Evolutionary conservation across 2,113 vertebrate genomes (phyloP).

Genomic region (Nibea coibor): DNA sequence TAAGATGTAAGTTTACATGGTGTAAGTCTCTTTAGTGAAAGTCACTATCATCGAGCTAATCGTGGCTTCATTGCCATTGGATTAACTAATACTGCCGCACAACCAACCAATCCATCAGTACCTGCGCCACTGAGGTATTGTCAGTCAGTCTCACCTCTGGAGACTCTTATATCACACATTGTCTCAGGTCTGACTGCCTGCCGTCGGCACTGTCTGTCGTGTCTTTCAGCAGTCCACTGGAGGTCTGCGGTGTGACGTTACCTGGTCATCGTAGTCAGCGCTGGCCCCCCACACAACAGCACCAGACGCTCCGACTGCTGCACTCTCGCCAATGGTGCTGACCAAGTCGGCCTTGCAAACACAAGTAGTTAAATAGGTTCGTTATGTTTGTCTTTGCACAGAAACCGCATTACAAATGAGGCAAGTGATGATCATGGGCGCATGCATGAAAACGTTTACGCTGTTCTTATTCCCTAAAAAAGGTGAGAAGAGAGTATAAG

Average conservation of each 20-base stretch:
- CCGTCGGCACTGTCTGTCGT: slow-evolving; percentile 2
- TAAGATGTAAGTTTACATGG: not conserved
- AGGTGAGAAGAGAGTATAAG: slow-evolving; percentile 44
- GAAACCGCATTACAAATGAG: not conserved
- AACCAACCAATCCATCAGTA: slow-evolving; percentile 29
- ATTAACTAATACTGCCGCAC: slow-evolving; percentile 24
- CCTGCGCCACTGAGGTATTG: slow-evolving; percentile 8
- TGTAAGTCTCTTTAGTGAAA: slow-evolving; percentile 21
- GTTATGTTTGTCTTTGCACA: not conserved
- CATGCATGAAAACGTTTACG: not conserved
- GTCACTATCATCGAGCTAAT: slow-evolving; percentile 34
- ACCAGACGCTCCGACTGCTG: slow-evolving; percentile 67
- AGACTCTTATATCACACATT: slow-evolving; percentile 24
- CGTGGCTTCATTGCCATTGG: not conserved
- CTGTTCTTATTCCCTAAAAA: not conserved
- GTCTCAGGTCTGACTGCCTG: slow-evolving; percentile 8
- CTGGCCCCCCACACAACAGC: slow-evolving; percentile 72
- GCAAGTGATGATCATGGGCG: not conserved
- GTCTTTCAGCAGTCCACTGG: slow-evolving; percentile 41
- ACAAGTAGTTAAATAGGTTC: slow-evolving; percentile 21
- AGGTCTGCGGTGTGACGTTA: slow-evolving; percentile 63
- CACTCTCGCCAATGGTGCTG: slow-evolving; percentile 74
- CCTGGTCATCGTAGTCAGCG: slow-evolving; percentile 70
- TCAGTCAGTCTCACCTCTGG: slow-evolving; percentile 19
- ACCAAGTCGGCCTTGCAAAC: slow-evolving; percentile 68